Percentiles rank a stretch among this genome's conserved stretches.
These are phyloP conservation scores for Chymomyza fuscimana DNA, from an alignment of 2,888 invertebrate genomes.

Conservation along the genomic window DNA sequence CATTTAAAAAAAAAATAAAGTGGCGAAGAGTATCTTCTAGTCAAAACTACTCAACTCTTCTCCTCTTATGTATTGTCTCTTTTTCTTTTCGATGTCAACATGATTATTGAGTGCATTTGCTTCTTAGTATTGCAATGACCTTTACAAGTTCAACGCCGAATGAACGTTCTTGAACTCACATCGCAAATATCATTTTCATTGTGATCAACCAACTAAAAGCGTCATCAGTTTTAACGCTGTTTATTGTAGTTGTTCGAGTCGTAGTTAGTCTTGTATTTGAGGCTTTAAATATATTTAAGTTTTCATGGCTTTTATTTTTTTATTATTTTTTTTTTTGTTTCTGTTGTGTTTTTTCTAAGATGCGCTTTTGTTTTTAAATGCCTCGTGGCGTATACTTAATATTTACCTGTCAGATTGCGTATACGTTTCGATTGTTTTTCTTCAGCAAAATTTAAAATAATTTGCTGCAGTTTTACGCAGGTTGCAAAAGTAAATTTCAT, in stretches of 20 bases:
- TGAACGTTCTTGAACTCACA: constrained; percentile 68
- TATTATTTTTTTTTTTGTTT: background rate
- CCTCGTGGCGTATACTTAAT: background rate
- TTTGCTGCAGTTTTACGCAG: no score
- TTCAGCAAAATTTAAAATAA: no score
- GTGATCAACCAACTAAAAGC: constrained; percentile 5
- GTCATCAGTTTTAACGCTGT: background rate
- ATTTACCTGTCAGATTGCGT: background rate
- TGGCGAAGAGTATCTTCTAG: background rate
- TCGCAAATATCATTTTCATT: constrained; percentile 18
- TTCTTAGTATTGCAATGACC: constrained; percentile 70
- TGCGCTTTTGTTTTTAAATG: background rate
- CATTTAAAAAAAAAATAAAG: background rate
- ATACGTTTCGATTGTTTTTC: background rate
- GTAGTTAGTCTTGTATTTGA: constrained; percentile 14
- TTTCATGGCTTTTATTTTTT: background rate
- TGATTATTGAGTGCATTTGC: constrained; percentile 63
- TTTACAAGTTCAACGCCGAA: constrained; percentile 74
- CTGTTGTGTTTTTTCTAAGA: constrained; percentile 26
- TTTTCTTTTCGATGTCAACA: constrained; percentile 23
- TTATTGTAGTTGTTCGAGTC: constrained; percentile 3
- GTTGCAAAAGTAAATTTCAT: no score
- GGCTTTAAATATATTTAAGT: background rate
- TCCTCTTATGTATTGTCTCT: constrained; percentile 16
- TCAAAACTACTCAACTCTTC: background rate